Conservation (phyloP, 2,797 vertebrate species). For the Pipistrellus nathusii region DNA sequence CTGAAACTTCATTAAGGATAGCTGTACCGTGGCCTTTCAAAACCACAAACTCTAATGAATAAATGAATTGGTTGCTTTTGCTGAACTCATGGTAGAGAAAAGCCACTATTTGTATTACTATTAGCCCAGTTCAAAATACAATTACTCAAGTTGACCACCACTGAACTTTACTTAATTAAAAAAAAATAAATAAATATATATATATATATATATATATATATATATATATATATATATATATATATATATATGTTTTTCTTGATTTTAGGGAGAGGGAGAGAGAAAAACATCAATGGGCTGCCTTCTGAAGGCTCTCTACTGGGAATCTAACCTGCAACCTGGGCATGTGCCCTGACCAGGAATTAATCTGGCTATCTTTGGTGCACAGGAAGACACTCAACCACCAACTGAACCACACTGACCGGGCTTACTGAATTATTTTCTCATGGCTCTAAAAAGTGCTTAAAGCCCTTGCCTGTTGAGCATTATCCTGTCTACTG, state of each 20-base stretch:
- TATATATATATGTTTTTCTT: neutral
- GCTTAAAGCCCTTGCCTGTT: neutral
- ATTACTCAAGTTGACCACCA: conserved; percentile 6
- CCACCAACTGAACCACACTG: neutral
- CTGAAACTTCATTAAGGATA: neutral
- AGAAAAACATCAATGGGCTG: neutral
- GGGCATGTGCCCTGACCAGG: neutral
- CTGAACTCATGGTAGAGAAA: neutral
- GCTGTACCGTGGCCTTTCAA: neutral
- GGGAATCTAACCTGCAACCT: neutral
- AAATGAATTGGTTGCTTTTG: conserved; percentile 14
- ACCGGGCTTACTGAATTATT: neutral
- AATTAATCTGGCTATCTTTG: neutral
- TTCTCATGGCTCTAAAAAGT: neutral
- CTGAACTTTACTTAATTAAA: neutral
- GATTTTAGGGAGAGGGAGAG: neutral
- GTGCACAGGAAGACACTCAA: neutral
- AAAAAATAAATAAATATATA: too few species aligned
- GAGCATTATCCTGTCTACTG: neutral
- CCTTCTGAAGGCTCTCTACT: neutral
- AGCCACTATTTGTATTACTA: neutral
- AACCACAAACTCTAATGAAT: neutral
- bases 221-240: too few species aligned
- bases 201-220: too few species aligned
- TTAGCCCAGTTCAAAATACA: neutral